These are phyloP conservation scores for Drosophila saltans DNA, from an alignment of 1,140 invertebrate species.

Conservation along the genomic window DNA sequence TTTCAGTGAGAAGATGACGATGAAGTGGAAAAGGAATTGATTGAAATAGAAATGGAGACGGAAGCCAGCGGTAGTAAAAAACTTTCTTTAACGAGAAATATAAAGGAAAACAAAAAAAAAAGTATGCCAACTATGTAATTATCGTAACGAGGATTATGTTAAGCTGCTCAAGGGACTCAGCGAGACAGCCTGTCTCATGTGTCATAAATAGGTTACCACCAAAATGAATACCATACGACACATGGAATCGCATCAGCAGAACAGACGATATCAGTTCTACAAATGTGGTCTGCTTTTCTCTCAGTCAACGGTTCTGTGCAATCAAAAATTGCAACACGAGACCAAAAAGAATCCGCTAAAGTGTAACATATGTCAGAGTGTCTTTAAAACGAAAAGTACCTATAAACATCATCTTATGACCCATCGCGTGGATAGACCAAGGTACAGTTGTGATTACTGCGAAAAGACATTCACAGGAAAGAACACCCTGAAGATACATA, in stretches of 20 bases:
- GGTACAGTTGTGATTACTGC: too few species aligned
- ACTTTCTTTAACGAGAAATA: background rate
- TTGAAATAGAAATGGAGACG: background rate
- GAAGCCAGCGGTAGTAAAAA: background rate
- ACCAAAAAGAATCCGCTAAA: background rate
- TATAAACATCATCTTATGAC: background rate
- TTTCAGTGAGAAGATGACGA: background rate
- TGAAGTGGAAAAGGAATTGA: background rate
- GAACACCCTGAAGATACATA: too few species aligned
- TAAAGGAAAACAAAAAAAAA: too few species aligned
- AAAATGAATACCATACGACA: slow-evolving; percentile 8
- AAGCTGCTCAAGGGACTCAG: background rate
- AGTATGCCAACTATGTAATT: background rate
- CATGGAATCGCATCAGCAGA: background rate
- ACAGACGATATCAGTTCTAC: background rate
- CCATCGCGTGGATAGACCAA: slow-evolving; percentile 2
- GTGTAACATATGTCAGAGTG: background rate
- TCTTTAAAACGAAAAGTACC: background rate
- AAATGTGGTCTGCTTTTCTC: slow-evolving; percentile 3
- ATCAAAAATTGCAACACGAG: slow-evolving; percentile 1
- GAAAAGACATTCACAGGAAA: background rate
- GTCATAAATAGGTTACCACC: background rate
- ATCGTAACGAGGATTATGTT: background rate
- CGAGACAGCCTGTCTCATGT: background rate
- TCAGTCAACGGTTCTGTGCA: background rate